A percentile compares a stretch with the other conserved stretches of the same genome.
phyloP scores from a whole-genome alignment of 2,888 invertebrate genomes.

The Caenorhabditis panamensis region DNA sequence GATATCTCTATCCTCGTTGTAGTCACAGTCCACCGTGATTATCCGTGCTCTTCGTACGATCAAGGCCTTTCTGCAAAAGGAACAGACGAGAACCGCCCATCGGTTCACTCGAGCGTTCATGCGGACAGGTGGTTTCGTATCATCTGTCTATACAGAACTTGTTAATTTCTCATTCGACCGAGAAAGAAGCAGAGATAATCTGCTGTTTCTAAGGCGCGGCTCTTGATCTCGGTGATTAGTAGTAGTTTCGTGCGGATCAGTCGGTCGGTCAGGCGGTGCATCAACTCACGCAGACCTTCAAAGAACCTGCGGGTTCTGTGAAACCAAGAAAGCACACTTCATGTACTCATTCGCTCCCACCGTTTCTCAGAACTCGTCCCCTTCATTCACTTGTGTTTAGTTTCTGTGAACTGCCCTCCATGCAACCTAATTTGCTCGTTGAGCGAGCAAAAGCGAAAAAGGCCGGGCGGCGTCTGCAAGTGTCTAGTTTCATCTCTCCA shows the following conservation, averaged over 20 bases:
- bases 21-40: not conserved
- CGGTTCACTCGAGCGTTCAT: not conserved
- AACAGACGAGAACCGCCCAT: not conserved
- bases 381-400: not conserved
- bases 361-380: not conserved
- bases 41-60: not conserved
- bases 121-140: constrained; percentile 1
- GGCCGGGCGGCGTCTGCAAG: not conserved
- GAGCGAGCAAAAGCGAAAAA: not conserved
- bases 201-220: constrained; percentile 2
- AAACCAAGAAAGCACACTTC: not conserved
- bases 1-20: not conserved
- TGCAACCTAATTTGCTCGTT: not conserved
- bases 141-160: not conserved
- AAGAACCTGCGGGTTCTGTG: not conserved
- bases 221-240: constrained; percentile 9
- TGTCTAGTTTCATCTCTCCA: not conserved
- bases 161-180: not conserved
- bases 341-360: constrained; percentile 5
- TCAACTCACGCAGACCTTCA: constrained; percentile 1
- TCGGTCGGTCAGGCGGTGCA: constrained; percentile 6
- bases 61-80: not conserved
- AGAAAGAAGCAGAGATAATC: not conserved
- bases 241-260: constrained; percentile 19
- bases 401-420: not conserved